Evolutionary conservation across 1,140 invertebrate species (phyloP), one percentile per base, ranked within the genome.

Genomic region (Drosophila takahashii): DNA sequence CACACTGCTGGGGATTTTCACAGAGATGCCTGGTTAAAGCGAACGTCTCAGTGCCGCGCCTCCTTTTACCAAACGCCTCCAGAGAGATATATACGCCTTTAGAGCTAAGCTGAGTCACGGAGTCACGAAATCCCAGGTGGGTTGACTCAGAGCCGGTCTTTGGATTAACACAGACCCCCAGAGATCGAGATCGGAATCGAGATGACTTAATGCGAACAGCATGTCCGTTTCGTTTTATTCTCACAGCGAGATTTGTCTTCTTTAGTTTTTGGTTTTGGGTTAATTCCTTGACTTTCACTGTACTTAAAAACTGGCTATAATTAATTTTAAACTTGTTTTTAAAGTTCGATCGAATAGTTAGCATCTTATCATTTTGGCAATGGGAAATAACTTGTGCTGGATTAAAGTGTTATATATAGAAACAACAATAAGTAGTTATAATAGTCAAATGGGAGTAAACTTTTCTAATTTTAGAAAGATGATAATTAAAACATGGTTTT

Each of bases 151-250:
- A 84, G 80, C 76, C 80, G 81, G 81, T 84, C 66, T 77, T 67
- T 48, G 60, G 75, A 75, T 81, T 81, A 70, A 67, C 60, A 70
- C 48, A 73, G 37, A 37, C 27, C 39, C 51, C 27, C 16, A 29
- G 48, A 54, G 32, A 56, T 60, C 15, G 27, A 37, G 22, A 16
- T 15, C 54, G 41, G 60, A 67, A 32, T 64, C 26, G 18, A 86
- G 62, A 79, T 89, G 83, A 87, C 62, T 83, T 89, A 87, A 89
- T 89, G 51, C 75, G 39, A 58, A 50, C 61, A 87, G 61, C 78
- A 86, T 79, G 79, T 81, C 74, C 83, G 83, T 76, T 75, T 56
- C 61, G 32, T 10, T 18, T 34, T 32, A n/a, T 29, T 51, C 44
- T 44, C 36, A 16, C 54, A 58, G 42, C 48, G 26, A 32, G 51